phyloP scores from a whole-genome alignment of 2,797 vertebrate genomes.

The Sebastes variabilis region DNA sequence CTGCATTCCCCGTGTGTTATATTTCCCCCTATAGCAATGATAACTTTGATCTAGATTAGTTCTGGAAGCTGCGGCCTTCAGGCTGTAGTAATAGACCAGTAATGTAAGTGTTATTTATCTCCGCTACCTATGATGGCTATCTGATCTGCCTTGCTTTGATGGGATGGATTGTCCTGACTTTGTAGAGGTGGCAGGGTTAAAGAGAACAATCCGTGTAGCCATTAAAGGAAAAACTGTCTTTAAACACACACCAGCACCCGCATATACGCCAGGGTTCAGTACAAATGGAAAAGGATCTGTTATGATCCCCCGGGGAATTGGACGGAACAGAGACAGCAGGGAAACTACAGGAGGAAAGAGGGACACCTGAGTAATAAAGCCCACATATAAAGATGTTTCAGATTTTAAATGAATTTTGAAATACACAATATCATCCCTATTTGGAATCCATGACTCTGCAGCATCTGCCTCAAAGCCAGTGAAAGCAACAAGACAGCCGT shows the following conservation, averaged over 20 bases:
- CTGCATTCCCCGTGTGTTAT: neutral
- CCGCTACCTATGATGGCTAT: constrained; percentile 20
- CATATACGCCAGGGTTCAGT: constrained; percentile 5
- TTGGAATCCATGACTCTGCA: neutral
- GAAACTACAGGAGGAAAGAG: constrained; percentile 5
- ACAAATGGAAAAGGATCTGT: constrained; percentile 54
- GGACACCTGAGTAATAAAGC: neutral
- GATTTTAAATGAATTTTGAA: constrained; percentile 39
- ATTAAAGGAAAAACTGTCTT: constrained; percentile 31
- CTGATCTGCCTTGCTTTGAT: constrained; percentile 31
- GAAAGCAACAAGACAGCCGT: neutral
- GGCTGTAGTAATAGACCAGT: constrained; percentile 7
- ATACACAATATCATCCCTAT: neutral
- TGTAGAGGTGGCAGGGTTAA: constrained; percentile 48
- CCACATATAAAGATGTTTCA: constrained; percentile 3
- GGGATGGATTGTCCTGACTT: constrained; percentile 45
- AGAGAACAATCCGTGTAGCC: constrained; percentile 39
- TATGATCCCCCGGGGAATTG: constrained; percentile 53
- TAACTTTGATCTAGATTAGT: constrained; percentile 23
- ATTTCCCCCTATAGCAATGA: neutral
- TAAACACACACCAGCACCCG: neutral
- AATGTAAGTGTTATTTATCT: constrained; percentile 38
- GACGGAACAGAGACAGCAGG: constrained; percentile 17
- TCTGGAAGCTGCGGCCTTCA: constrained; percentile 3
- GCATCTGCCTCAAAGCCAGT: neutral